Evolutionary conservation across 2,797 vertebrate genomes (phyloP).

Genomic region (Synanceia verrucosa): DNA sequence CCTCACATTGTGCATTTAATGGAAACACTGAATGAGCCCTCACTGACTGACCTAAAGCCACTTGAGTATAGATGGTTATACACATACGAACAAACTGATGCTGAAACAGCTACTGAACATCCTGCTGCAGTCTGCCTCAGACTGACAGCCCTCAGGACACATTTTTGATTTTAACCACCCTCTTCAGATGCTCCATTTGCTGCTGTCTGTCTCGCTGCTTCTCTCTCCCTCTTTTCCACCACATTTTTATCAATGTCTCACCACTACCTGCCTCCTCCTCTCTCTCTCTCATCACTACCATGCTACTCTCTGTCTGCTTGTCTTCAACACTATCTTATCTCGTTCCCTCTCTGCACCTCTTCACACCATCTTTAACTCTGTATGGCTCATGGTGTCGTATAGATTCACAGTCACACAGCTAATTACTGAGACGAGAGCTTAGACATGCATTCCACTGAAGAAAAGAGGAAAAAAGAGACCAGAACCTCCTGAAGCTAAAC

Average conservation of each 20-base stretch:
- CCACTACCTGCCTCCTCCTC: slow-evolving; percentile 23
- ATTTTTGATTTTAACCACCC: slow-evolving; percentile 72
- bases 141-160: slow-evolving; percentile 56
- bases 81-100: slow-evolving; percentile 29
- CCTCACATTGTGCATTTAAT: slow-evolving; percentile 46
- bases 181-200: slow-evolving; percentile 59
- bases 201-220: slow-evolving; percentile 33
- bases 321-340: slow-evolving; percentile 24
- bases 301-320: slow-evolving; percentile 33
- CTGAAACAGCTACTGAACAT: slow-evolving; percentile 50
- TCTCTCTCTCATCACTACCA: slow-evolving; percentile 20
- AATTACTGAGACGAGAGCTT: slow-evolving; percentile 45
- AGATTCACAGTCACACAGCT: slow-evolving; percentile 36
- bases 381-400: slow-evolving; percentile 33
- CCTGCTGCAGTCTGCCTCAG: slow-evolving; percentile 50
- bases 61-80: slow-evolving; percentile 38
- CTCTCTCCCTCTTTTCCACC: slow-evolving; percentile 24
- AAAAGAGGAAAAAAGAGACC: background rate
- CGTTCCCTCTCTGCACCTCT: slow-evolving; percentile 29
- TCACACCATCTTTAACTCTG: slow-evolving; percentile 48
- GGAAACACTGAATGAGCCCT: slow-evolving; percentile 59
- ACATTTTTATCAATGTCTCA: slow-evolving; percentile 37
- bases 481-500: slow-evolving; percentile 18
- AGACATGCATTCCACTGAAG: slow-evolving; percentile 13
- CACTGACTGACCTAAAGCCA: slow-evolving; percentile 53